Conservation (phyloP, 2,797 vertebrate genomes). For the Rhodeus uyekii region DNA sequence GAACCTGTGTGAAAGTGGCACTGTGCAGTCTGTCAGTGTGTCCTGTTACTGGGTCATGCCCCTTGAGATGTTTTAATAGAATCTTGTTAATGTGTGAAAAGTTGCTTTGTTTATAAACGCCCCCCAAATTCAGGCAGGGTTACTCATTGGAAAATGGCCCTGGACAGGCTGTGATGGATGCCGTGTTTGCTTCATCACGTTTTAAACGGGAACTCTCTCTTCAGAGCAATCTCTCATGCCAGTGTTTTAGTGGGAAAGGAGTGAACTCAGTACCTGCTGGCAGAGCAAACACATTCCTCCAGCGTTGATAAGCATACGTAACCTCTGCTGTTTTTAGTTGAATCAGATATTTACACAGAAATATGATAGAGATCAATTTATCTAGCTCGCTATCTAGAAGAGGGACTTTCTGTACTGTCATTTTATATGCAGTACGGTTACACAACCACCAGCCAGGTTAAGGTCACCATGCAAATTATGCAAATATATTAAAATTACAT, state of each 20-base stretch:
- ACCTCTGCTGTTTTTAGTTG: slow-evolving; percentile 21
- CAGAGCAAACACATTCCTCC: slow-evolving; percentile 13
- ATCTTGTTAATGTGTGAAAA: slow-evolving; percentile 58
- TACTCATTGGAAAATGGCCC: slow-evolving; percentile 54
- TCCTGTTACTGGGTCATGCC: slow-evolving; percentile 11
- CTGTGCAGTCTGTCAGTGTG: slow-evolving; percentile 24
- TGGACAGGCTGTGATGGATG: slow-evolving; percentile 56
- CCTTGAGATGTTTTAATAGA: slow-evolving; percentile 51
- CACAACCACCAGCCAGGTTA: slow-evolving; percentile 36
- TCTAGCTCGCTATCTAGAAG: slow-evolving; percentile 32
- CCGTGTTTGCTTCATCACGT: slow-evolving; percentile 51
- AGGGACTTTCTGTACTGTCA: slow-evolving; percentile 22
- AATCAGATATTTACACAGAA: slow-evolving; percentile 25
- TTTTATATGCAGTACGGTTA: slow-evolving; percentile 38
- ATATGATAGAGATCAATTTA: slow-evolving; percentile 14
- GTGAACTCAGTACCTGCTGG: slow-evolving; percentile 26
- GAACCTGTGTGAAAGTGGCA: slow-evolving; percentile 13
- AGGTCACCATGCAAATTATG: slow-evolving; percentile 59
- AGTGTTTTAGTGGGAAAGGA: slow-evolving; percentile 27
- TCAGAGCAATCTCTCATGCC: slow-evolving; percentile 32
- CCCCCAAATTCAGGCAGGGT: slow-evolving; percentile 46
- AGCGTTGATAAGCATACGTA: slow-evolving; percentile 4
- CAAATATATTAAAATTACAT: slow-evolving; percentile 61
- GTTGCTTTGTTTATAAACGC: slow-evolving; percentile 58
- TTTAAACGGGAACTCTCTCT: slow-evolving; percentile 51